Conservation (phyloP, 2,113 vertebrate species). For the Carettochelys insculpta region DNA sequence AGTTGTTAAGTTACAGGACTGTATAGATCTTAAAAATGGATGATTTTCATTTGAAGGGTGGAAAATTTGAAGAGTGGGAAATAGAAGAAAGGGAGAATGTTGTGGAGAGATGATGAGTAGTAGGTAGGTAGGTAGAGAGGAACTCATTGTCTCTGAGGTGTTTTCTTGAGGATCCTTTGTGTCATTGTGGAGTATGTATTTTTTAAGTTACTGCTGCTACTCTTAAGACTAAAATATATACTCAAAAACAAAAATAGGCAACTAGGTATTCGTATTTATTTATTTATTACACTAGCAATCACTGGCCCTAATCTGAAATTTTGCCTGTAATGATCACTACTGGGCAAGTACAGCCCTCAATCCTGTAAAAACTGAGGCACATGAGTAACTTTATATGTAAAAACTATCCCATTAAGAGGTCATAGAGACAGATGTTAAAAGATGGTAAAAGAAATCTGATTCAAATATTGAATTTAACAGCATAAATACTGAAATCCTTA, state of each 20-base stretch:
- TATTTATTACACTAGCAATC: not conserved
- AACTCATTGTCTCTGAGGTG: not conserved
- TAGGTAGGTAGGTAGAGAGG: not conserved
- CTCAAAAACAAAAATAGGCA: not conserved
- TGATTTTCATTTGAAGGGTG: not conserved
- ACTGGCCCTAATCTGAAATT: fast-evolving
- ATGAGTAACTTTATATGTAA: not conserved
- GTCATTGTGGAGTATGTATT: not conserved
- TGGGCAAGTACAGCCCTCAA: not conserved
- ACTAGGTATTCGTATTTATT: fast-evolving
- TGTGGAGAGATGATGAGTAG: not conserved
- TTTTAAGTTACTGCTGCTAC: not conserved
- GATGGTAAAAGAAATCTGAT: no score
- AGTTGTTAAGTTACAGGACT: not conserved
- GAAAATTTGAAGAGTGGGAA: not conserved
- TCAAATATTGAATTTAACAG: not conserved
- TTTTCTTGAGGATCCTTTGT: not conserved
- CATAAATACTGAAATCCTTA: fast-evolving
- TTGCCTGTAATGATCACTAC: not conserved
- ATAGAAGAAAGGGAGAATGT: not conserved
- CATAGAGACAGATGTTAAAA: no score
- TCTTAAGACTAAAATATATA: not conserved
- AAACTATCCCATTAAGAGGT: not conserved
- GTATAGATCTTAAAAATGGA: not conserved
- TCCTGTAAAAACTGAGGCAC: not conserved